Conservation (phyloP, 2,113 vertebrate genomes). For the Brachirus orientalis region DNA sequence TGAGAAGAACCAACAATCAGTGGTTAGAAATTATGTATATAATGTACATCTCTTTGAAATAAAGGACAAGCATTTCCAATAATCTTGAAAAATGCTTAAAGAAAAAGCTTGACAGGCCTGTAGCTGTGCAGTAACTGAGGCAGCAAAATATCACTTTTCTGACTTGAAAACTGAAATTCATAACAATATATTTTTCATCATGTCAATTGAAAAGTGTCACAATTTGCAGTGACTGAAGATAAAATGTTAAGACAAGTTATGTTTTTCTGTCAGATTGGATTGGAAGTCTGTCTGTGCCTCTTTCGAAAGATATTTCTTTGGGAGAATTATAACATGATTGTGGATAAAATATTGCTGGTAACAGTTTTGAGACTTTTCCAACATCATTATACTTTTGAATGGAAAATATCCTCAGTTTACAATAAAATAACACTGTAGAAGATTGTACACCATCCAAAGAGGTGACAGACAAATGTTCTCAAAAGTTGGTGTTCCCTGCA, state of each 20-base stretch:
- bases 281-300: constrained; percentile 14
- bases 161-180: background rate
- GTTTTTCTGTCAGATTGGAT: background rate
- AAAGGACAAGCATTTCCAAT: too few relatives aligned
- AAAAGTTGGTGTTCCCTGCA: background rate
- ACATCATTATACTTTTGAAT: constrained; percentile 1
- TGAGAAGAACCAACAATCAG: too few relatives aligned
- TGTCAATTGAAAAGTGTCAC: background rate
- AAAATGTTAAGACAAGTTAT: background rate
- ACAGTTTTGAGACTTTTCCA: constrained; percentile 1
- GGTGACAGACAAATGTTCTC: constrained; percentile 9
- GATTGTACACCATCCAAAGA: background rate
- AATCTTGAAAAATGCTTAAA: background rate
- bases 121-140: background rate
- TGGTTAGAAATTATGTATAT: too few relatives aligned
- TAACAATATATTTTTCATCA: background rate
- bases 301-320: background rate
- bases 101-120: too few relatives aligned
- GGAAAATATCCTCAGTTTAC: constrained; percentile 12
- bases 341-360: too few relatives aligned
- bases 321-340: too few relatives aligned
- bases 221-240: background rate
- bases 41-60: too few relatives aligned
- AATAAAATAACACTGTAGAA: background rate
- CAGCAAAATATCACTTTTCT: background rate